Percentiles rank a stretch among this genome's conserved stretches.
phyloP scores from a whole-genome alignment of 30 jellyfish, hydroid and myxozoan genomes.

The Turritopsis dohrnii region DNA sequence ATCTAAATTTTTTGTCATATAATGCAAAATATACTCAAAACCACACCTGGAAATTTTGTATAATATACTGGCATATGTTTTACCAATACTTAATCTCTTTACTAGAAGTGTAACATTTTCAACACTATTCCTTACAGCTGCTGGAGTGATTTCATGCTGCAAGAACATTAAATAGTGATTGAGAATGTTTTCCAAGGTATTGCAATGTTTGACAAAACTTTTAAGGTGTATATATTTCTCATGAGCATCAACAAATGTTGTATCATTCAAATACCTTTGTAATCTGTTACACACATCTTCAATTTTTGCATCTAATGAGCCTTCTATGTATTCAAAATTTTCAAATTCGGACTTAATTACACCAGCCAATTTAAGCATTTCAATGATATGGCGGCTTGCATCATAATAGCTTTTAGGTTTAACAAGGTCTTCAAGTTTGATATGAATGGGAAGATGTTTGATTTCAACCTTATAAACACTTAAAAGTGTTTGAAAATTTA shows the following conservation, averaged over 20 bases:
- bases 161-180: neutral
- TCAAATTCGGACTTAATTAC: neutral
- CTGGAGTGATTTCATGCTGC: neutral
- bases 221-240: neutral
- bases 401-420: neutral
- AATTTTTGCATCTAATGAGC: neutral
- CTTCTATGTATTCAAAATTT: neutral
- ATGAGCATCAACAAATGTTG: neutral
- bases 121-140: neutral
- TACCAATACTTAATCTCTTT: neutral
- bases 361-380: neutral
- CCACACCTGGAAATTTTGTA: neutral
- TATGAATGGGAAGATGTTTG: neutral
- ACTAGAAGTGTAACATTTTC: neutral
- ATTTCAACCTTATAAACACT: neutral
- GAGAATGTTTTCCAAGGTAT: neutral
- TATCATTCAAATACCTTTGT: neutral
- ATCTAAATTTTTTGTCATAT: neutral
- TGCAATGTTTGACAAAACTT: neutral
- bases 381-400: neutral
- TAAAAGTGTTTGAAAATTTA: neutral
- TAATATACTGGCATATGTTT: neutral
- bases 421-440: neutral
- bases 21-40: neutral
- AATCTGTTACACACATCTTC: neutral